These are phyloP conservation scores for Antheraea pernyi DNA, from an alignment of 1,140 invertebrate genomes.

Conservation along the genomic window DNA sequence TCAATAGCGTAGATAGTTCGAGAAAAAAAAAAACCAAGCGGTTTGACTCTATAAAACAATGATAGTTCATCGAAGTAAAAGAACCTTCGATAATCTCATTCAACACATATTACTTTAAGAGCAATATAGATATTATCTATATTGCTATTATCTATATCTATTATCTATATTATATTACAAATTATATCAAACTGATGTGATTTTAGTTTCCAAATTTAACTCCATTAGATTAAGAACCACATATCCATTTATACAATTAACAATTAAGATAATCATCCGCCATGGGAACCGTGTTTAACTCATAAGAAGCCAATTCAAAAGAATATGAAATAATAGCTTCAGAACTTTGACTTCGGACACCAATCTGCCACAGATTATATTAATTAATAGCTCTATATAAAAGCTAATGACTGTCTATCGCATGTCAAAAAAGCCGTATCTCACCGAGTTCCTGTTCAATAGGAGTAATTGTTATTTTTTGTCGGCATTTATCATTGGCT, in stretches of 20 bases:
- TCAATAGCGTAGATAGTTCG: too few relatives aligned
- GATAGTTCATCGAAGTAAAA: too few relatives aligned
- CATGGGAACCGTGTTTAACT: not conserved
- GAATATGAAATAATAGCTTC: not conserved
- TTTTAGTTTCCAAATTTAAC: not conserved
- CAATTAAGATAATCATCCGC: not conserved
- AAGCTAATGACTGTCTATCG: constrained; percentile 51
- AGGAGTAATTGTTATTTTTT: constrained; percentile 53
- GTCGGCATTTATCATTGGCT: constrained; percentile 37
- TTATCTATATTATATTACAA: too few relatives aligned
- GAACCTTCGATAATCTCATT: too few relatives aligned
- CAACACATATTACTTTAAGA: too few relatives aligned
- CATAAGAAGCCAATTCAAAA: not conserved
- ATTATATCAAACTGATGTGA: too few relatives aligned
- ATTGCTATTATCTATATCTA: too few relatives aligned
- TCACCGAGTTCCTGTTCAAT: constrained; percentile 14
- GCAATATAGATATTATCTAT: too few relatives aligned
- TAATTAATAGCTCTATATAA: constrained; percentile 41
- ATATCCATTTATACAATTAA: not conserved
- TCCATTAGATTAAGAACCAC: not conserved
- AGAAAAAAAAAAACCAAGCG: too few relatives aligned
- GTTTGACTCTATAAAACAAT: too few relatives aligned
- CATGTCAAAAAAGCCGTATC: constrained; percentile 28
- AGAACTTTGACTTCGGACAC: constrained; percentile 1
- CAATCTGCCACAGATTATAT: constrained; percentile 38